A percentile compares a stretch with the other conserved stretches of the same genome.
These are phyloP conservation scores for Indicator maculatus DNA, from an alignment of 2,113 vertebrate genomes.

Conservation along the genomic window DNA sequence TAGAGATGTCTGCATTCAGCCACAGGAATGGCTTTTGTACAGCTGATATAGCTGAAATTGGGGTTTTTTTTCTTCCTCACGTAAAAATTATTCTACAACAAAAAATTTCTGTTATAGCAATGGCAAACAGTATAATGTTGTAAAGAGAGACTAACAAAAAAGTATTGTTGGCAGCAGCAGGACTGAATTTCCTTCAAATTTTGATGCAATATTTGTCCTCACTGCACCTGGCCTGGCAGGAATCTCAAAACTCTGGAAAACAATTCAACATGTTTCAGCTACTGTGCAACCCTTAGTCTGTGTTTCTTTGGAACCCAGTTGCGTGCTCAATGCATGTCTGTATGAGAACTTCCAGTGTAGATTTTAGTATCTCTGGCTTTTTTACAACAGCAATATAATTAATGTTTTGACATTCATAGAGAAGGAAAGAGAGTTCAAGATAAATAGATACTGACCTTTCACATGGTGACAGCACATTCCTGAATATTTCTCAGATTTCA, in stretches of 20 bases:
- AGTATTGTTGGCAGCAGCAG: background rate
- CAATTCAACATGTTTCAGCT: background rate
- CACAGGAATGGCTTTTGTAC: background rate
- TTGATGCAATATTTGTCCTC: background rate
- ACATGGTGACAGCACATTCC: background rate
- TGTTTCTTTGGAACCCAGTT: fast-evolving
- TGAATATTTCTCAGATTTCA: background rate
- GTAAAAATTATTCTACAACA: background rate
- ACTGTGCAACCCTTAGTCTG: background rate
- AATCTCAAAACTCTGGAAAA: background rate
- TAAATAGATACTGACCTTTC: background rate
- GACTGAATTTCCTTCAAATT: background rate
- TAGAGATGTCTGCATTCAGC: background rate
- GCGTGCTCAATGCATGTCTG: background rate
- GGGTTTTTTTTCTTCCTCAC: background rate
- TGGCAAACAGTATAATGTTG: background rate
- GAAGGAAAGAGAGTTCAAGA: background rate
- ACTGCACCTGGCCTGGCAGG: background rate
- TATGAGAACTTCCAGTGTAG: background rate
- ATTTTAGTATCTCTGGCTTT: background rate
- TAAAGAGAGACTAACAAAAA: background rate
- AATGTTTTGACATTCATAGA: background rate
- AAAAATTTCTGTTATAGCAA: background rate
- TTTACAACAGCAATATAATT: background rate
- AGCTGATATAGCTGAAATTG: background rate